Evolutionary conservation across 2,888 invertebrate species (phyloP).

Genomic region (Epirrita christyi): DNA sequence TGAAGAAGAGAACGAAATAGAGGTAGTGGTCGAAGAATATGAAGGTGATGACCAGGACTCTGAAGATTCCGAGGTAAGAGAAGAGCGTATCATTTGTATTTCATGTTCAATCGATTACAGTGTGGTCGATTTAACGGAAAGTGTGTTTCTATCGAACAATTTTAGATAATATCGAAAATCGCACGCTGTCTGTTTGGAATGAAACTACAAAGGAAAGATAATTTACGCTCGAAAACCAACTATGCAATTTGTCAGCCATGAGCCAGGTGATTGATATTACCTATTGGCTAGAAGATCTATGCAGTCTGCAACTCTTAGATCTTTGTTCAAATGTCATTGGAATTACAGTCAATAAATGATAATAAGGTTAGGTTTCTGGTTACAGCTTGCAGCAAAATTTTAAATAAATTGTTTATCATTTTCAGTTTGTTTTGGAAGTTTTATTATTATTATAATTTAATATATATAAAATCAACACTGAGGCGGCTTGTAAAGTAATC

Average conservation of each 20-base stretch:
- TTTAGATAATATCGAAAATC: not conserved
- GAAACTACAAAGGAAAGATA: not conserved
- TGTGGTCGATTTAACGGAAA: not conserved
- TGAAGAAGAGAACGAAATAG: slow-evolving; percentile 78
- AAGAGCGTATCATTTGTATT: slow-evolving; percentile 33
- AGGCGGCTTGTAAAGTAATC: no score
- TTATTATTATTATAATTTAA: no score
- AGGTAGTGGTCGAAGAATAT: slow-evolving; percentile 75
- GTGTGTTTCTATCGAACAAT: not conserved
- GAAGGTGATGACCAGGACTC: slow-evolving; percentile 71
- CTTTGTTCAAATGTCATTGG: no score
- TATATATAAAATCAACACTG: no score
- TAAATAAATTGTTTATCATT: no score
- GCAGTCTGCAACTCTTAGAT: no score
- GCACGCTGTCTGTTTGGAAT: not conserved
- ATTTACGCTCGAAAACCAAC: not conserved
- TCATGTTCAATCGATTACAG: not conserved
- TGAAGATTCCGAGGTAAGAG: slow-evolving; percentile 74
- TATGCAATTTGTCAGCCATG: not conserved
- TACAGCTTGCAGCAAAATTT: no score
- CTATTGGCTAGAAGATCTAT: no score
- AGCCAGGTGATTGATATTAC: no score
- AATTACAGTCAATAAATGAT: no score
- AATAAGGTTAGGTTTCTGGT: no score
- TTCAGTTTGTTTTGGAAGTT: no score